phyloP scores from a whole-genome alignment of 2,888 invertebrate genomes.

The Diarsia mendica region DNA sequence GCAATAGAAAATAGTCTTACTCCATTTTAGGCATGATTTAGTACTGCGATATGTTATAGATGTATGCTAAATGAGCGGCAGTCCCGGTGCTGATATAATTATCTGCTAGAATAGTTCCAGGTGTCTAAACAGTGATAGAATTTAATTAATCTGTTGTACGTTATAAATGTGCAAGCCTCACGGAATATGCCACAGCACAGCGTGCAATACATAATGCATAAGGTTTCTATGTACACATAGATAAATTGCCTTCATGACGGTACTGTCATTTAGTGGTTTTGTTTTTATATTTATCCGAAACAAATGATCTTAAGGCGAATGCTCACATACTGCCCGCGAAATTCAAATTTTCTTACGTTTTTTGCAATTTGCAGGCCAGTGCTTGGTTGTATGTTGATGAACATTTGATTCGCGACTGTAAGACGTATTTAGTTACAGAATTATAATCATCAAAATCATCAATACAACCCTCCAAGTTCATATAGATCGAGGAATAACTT shows the following conservation, averaged over 20 bases:
- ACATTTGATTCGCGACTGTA: no score
- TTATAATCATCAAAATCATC: no score
- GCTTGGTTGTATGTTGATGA: no score
- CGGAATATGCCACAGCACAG: conserved; percentile 57
- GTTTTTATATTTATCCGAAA: conserved; percentile 31
- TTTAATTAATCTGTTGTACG: conserved; percentile 44
- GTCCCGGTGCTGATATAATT: conserved; percentile 27
- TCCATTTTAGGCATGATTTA: conserved; percentile 42
- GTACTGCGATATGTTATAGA: conserved; percentile 15
- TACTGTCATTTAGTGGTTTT: conserved; percentile 36
- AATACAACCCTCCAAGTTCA: no score
- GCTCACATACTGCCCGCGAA: no score
- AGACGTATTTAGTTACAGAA: no score
- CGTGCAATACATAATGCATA: conserved; percentile 70
- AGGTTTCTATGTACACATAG: conserved; percentile 65
- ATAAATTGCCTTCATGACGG: conserved; percentile 45
- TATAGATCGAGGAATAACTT: no score
- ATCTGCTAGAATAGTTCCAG: conserved; percentile 24
- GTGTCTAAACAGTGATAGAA: conserved; percentile 40
- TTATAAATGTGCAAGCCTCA: conserved; percentile 59
- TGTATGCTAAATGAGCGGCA: conserved; percentile 22
- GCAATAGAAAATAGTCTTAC: conserved; percentile 45
- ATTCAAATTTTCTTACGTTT: no score
- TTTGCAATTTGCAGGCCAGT: no score
- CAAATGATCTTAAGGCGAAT: conserved; percentile 5